Percentiles rank a stretch among this genome's conserved stretches.
Evolutionary conservation across 2,113 vertebrate species (phyloP).

Genomic region (Neodon shergylaensis): DNA sequence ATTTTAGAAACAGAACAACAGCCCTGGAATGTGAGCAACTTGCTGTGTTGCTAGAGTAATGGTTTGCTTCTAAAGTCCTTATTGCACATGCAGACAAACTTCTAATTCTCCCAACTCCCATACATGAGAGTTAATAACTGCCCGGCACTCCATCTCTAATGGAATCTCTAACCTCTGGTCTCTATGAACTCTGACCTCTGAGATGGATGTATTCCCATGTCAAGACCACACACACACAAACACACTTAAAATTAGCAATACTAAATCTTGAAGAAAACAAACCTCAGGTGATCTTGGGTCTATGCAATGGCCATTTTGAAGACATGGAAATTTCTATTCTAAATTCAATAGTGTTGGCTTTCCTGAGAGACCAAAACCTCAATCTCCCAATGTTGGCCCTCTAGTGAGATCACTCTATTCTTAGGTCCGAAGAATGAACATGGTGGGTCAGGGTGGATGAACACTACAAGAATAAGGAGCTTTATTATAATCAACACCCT

Average conservation of each 20-base stretch:
- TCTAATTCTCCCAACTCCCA: too few species aligned
- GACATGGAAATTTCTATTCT: neutral
- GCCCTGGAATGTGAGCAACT: rapidly evolving
- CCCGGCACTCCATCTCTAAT: neutral
- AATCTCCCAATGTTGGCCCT: neutral
- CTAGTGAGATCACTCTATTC: neutral
- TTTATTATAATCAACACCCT: too few species aligned
- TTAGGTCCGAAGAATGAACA: too few species aligned
- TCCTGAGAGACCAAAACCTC: neutral
- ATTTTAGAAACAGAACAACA: neutral
- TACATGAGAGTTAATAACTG: neutral
- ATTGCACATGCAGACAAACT: neutral
- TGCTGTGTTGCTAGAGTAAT: too few species aligned
- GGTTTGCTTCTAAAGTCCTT: too few species aligned
- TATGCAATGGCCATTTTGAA: rapidly evolving
- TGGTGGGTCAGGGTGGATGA: too few species aligned
- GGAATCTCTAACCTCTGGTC: neutral
- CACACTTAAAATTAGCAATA: neutral
- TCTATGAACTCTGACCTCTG: neutral
- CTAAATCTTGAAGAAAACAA: neutral
- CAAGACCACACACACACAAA: neutral
- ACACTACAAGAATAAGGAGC: too few species aligned
- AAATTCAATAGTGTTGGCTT: neutral
- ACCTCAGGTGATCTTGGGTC: neutral
- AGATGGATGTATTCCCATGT: neutral